Conservation (phyloP, 2,888 invertebrate genomes). For the Antheraea assamensis region DNA sequence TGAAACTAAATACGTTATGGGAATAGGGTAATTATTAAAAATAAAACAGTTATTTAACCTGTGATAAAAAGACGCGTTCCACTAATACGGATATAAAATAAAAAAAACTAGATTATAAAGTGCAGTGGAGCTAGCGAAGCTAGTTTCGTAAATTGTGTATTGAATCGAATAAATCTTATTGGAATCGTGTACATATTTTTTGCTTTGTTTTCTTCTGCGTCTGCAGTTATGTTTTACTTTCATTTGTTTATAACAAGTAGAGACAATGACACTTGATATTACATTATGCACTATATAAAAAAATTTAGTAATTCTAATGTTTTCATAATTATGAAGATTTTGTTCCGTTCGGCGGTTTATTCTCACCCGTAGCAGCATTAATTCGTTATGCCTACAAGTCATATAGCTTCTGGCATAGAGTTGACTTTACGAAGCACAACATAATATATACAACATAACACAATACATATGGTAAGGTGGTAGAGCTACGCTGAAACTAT, state of each 20-base stretch:
- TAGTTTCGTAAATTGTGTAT: constrained; percentile 23
- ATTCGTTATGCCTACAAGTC: no score
- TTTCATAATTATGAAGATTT: no score
- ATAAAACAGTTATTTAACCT: constrained; percentile 15
- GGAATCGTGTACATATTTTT: constrained; percentile 4
- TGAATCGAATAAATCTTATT: constrained; percentile 24
- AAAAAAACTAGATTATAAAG: constrained; percentile 32
- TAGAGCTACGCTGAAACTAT: no score
- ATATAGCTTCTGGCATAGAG: no score
- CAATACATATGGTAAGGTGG: no score
- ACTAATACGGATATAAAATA: constrained; percentile 31
- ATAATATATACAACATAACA: no score
- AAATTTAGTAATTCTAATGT: not conserved
- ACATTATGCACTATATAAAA: not conserved
- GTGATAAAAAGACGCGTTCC: constrained; percentile 28
- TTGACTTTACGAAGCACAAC: no score
- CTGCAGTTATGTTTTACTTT: not conserved
- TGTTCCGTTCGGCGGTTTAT: no score
- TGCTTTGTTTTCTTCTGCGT: constrained; percentile 5
- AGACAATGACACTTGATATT: not conserved
- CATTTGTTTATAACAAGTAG: not conserved
- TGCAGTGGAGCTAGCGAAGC: constrained; percentile 25
- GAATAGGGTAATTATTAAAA: constrained; percentile 15
- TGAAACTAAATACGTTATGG: not conserved
- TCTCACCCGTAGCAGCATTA: no score